Base-by-base conservation (phyloP, 2,797 vertebrate species). In the Gadopsis marmoratus region DNA sequence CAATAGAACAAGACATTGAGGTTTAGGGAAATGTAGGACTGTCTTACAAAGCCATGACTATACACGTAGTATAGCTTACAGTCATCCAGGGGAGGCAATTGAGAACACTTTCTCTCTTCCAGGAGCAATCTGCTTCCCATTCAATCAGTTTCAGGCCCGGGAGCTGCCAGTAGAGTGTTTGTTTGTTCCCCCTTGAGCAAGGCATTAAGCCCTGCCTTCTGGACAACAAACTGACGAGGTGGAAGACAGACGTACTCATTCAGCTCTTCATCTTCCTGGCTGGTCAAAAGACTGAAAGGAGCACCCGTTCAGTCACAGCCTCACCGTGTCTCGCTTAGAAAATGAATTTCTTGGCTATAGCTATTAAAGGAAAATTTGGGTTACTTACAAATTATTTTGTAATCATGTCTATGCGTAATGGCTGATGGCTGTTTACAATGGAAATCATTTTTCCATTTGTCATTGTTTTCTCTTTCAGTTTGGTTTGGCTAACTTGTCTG, bases 1-100 rank as follows among this genome's bases (percentile, higher is more conserved):
- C 85, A 88, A 85, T 85, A 86, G 79, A 82, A 81, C 71, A 87
- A 85, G 76, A 76, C 85, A 76, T 58, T 77, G 87, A 73, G 82
- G 86, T 87, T 86, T 72, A 50, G 17, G 83, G 48, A 77, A 83
- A 84, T 71, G 80, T 16, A 47, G 53, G 55, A 31, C 76, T 43
- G 51, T 59, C 78, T 76, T 60, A 81, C 67, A 84, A n/a, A 82
- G 59, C 54, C 72, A 71, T 72, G 75, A 82, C 72, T 71, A 58
- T 79, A 74, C 64, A 76, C 45, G 63, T 54, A 78, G 29, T 50
- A 48, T 51, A 63, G 60, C 37, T 83, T 26, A 65, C 45, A 82
- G 59, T 82, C 51, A 68, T 76, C 74, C 75, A 84, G 54, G 60
- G 68, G 54, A 84, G 74, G 85, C 71, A 82, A 62, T 11, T 48